A percentile compares a stretch with the other conserved stretches of the same genome.
Evolutionary conservation across 2,113 vertebrate species (phyloP).

Genomic region (Pygoscelis adeliae): DNA sequence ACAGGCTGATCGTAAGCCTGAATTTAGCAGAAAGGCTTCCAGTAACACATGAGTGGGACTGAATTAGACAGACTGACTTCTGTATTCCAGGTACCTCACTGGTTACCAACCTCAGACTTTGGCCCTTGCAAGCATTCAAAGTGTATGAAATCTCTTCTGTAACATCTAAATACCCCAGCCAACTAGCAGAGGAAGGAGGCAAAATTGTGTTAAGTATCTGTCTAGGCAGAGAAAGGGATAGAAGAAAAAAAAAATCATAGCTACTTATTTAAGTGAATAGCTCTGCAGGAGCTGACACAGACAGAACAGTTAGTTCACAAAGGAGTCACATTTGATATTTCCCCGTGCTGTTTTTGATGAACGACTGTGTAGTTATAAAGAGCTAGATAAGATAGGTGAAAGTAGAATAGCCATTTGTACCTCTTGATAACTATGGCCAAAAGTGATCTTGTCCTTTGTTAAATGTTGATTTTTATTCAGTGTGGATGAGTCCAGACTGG

Average conservation of each 20-base stretch:
- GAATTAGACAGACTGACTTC: constrained; percentile 1
- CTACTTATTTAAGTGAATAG: background rate
- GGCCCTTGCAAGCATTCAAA: background rate
- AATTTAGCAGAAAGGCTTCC: constrained; percentile 55
- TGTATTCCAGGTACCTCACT: background rate
- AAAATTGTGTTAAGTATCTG: background rate
- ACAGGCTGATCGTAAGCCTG: constrained; percentile 44
- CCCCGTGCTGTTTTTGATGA: background rate
- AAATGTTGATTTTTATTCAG: background rate
- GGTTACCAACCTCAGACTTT: background rate
- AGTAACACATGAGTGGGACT: constrained; percentile 43
- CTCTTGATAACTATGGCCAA: background rate
- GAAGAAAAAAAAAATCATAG: background rate
- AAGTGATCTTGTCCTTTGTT: background rate
- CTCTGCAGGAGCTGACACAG: background rate
- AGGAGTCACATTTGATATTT: background rate
- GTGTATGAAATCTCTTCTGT: background rate
- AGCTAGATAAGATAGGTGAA: background rate
- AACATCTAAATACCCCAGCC: background rate
- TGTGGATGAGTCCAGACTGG: background rate
- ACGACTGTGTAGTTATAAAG: background rate
- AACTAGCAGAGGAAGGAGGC: background rate
- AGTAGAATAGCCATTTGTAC: background rate
- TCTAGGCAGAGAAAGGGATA: background rate
- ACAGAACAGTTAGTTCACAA: background rate